Base-by-base conservation (phyloP, 2,797 vertebrate species). In the Lophotriccus pileatus region DNA sequence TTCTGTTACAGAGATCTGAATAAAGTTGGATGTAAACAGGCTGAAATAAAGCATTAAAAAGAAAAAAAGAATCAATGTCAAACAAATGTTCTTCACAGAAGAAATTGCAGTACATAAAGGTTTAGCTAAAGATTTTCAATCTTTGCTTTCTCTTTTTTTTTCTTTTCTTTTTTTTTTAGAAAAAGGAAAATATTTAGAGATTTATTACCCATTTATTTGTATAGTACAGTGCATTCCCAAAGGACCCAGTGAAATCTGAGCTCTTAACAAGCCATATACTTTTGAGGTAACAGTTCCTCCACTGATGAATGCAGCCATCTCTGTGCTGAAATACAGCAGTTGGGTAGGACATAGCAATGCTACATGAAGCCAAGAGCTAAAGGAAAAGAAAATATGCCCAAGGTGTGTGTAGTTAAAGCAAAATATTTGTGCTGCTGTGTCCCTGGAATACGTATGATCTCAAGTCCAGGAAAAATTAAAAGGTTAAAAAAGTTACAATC, bases 401-500 rank as follows among this genome's bases (percentile, higher is more conserved):
- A 87, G 50, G 32, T 93, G 27, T 66, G 68, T 44, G 39, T 39
- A 84, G 36, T 70, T 74, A 96, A 73, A 62, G 64, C 63, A 83
- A 91, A 94, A 89, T 91, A 83, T 95, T 94, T 94, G 46, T 84
- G 34, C 80, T 90, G 67, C 89, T 74, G 12, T 79, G 43, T 50
- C 7, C 22, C 63, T 87, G 70, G 63, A 91, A 90, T 53, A 84
- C 8, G 4, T 60, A 49, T 74, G 87, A 87, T 93, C 76, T 78
- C 66, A 85, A 87, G 89, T 72, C n/a, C 83, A 94, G 85, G 88
- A 91, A 95, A 95, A 94, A 94, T 80, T 70, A 90, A 93, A 93
- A 94, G 77, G 77, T 95, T 94, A 80, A 91, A 96, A 94, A 95
- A 89, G 77, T 91, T 84, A 87, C 74, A 96, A 96, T 90, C 83